These are phyloP conservation scores for Dolichallabes microphthalmus DNA, from an alignment of 2,113 vertebrate species.

Conservation along the genomic window DNA sequence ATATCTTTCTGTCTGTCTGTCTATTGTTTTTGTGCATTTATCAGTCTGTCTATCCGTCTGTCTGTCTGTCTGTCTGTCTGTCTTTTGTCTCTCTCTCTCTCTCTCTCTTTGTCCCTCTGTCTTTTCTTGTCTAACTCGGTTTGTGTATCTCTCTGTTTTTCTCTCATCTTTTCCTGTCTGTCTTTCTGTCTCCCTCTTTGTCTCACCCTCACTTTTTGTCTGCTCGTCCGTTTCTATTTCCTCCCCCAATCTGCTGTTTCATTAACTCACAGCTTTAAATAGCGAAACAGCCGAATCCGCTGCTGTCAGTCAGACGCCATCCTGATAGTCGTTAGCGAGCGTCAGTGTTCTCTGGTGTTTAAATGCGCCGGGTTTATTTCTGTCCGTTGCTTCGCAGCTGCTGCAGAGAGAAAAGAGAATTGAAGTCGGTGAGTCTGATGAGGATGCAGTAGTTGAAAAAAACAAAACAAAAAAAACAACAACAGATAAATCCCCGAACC, in stretches of 20 bases:
- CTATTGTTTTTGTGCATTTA: no score
- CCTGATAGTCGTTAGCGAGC: background rate
- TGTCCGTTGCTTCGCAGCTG: background rate
- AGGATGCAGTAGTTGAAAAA: background rate
- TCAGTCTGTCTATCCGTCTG: background rate
- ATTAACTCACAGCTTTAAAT: background rate
- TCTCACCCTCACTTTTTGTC: no score
- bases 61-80: background rate
- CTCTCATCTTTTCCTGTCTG: background rate
- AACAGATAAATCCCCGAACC: background rate
- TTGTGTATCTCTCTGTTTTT: background rate
- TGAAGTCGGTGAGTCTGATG: background rate
- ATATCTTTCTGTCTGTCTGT: background rate
- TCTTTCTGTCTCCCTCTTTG: background rate
- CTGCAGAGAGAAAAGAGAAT: background rate
- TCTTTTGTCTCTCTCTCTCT: background rate
- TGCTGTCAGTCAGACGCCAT: background rate
- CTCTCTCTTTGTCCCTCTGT: background rate
- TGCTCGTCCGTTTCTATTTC: background rate
- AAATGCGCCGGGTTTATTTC: background rate
- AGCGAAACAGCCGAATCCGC: background rate
- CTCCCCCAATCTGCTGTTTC: background rate
- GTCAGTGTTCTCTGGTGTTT: background rate
- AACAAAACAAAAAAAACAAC: no score
- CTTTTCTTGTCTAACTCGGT: no score